Percentiles rank a stretch among this genome's conserved stretches.
phyloP scores from a whole-genome alignment of 1,140 invertebrate species.

The Megalonaias nervosa region DNA sequence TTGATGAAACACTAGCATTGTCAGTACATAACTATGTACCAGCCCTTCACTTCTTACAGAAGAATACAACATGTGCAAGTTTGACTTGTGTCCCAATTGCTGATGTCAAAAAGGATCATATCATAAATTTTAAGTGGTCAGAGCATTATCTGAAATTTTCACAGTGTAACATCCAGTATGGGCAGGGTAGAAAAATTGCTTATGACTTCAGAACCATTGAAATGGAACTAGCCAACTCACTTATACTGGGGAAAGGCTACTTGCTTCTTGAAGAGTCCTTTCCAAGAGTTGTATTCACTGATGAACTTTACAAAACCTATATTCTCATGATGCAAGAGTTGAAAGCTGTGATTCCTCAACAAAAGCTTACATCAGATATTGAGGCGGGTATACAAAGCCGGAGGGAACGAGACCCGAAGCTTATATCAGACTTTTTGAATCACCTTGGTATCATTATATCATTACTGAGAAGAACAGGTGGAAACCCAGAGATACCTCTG shows the following conservation, averaged over 20 bases:
- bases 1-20: conserved; percentile 3
- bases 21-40: conserved; percentile 2
- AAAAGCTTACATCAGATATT: conserved; percentile 10
- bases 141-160: not conserved
- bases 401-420: not conserved
- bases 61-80: conserved; percentile 3
- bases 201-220: conserved; percentile 31
- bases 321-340: conserved; percentile 12
- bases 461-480: conserved; percentile 18
- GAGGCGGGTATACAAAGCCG: not conserved
- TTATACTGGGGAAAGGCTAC: not conserved
- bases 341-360: not conserved
- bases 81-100: not conserved
- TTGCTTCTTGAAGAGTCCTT: not conserved
- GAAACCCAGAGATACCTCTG: conserved; percentile 10
- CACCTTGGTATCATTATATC: conserved; percentile 24
- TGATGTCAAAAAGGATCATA: conserved; percentile 14
- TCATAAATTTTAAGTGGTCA: not conserved
- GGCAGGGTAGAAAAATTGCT: not conserved
- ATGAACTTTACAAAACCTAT: conserved; percentile 23
- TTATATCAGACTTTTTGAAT: conserved; percentile 15
- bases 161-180: conserved; percentile 15
- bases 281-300: conserved; percentile 21
- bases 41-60: conserved; percentile 14
- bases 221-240: conserved; percentile 2